Conservation (phyloP, 2,797 vertebrate genomes). For the Acrocephalus scirpaceus region DNA sequence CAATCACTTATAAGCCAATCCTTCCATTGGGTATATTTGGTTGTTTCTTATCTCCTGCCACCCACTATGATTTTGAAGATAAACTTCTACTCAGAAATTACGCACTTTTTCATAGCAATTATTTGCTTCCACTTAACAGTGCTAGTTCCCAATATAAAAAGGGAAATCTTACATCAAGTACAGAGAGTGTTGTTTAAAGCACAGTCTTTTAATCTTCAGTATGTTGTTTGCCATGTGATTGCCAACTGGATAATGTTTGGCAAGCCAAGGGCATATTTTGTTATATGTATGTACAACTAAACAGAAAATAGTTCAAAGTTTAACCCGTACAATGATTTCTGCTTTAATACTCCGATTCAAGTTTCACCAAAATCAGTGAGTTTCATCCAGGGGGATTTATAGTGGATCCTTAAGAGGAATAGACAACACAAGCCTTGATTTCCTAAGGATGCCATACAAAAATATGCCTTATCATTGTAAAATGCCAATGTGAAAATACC, state of each 20-base stretch:
- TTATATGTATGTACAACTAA: neutral
- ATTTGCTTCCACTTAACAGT: neutral
- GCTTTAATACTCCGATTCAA: neutral
- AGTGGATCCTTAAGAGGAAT: neutral
- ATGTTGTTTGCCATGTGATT: slow-evolving; percentile 5
- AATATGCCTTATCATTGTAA: neutral
- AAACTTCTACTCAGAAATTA: neutral
- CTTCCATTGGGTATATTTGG: neutral
- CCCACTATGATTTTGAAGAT: neutral
- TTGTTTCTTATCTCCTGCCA: neutral
- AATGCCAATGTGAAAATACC: neutral
- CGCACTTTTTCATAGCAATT: neutral
- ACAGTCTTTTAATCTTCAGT: slow-evolving; percentile 7
- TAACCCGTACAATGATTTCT: neutral
- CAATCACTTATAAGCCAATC: neutral
- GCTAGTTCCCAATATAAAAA: neutral
- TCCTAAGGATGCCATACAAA: neutral
- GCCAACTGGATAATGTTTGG: neutral
- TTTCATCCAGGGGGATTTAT: neutral
- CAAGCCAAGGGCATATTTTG: slow-evolving; percentile 12
- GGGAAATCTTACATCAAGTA: neutral
- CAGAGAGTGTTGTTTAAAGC: neutral
- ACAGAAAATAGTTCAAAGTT: slow-evolving; percentile 23
- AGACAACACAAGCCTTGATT: neutral
- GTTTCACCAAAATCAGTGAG: neutral